These are phyloP conservation scores for Dasypus novemcinctus DNA, from an alignment of 2,113 vertebrate species.

Conservation along the genomic window DNA sequence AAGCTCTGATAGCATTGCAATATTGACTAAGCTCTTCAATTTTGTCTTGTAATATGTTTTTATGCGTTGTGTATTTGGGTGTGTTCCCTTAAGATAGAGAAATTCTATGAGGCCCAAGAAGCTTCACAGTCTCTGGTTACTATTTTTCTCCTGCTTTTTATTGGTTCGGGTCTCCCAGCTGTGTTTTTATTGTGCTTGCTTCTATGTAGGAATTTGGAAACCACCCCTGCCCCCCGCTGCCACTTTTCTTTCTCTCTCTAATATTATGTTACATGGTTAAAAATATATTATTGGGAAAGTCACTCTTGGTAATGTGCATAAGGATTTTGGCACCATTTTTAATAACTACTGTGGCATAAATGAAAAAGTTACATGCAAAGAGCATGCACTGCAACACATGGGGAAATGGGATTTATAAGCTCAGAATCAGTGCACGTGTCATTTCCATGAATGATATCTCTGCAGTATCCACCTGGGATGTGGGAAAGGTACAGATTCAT, in stretches of 20 bases:
- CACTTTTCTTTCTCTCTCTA: not conserved
- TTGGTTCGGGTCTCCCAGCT: not conserved
- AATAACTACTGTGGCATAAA: not conserved
- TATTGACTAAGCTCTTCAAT: constrained; percentile 9
- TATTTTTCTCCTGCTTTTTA: not conserved
- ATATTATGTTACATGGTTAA: constrained; percentile 21
- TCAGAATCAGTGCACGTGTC: not conserved
- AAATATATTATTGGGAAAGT: constrained; percentile 41
- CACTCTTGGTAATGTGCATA: not conserved
- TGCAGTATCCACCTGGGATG: not conserved
- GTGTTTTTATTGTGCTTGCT: not conserved
- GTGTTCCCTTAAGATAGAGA: constrained; percentile 15
- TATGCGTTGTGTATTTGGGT: not conserved
- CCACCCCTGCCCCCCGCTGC: not conserved
- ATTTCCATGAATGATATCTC: not conserved
- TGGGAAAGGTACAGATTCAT: not conserved
- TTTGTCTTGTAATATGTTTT: not conserved
- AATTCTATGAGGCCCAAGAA: not conserved
- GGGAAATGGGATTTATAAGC: not conserved
- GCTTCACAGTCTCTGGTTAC: not conserved
- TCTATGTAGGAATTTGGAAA: not conserved
- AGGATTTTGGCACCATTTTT: not conserved
- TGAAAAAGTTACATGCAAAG: not conserved
- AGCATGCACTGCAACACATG: rapidly evolving
- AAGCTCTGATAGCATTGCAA: not conserved